These are phyloP conservation scores for Ceratosolen solmsi DNA, from an alignment of 1,140 invertebrate genomes.

Conservation along the genomic window DNA sequence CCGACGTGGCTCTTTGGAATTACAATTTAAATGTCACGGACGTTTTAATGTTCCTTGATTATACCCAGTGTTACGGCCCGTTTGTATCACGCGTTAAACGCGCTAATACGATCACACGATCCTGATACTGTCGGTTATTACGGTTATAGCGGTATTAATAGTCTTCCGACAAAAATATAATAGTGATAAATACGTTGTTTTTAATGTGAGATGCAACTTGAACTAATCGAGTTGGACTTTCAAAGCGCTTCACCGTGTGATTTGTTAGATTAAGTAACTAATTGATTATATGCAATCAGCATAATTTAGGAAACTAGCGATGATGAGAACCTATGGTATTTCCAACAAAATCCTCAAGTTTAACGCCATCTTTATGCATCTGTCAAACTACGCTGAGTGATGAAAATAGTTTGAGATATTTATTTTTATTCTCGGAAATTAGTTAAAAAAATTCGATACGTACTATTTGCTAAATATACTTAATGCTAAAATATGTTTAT, in stretches of 20 bases:
- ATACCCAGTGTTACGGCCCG: not conserved
- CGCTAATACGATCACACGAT: not conserved
- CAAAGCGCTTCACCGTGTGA: not conserved
- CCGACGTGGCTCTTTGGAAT: constrained; percentile 20
- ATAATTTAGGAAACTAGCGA: too few species aligned
- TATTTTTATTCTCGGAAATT: too few species aligned
- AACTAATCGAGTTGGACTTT: not conserved
- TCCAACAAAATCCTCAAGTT: too few species aligned
- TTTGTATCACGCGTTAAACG: not conserved
- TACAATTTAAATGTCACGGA: constrained; percentile 13
- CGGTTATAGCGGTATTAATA: constrained; percentile 13
- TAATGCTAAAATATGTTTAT: too few species aligned
- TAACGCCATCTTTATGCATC: too few species aligned
- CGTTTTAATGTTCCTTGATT: constrained; percentile 23
- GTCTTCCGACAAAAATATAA: constrained; percentile 3
- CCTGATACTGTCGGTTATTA: not conserved
- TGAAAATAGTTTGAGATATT: too few species aligned
- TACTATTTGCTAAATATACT: too few species aligned
- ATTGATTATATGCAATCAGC: too few species aligned
- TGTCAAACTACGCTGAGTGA: too few species aligned
- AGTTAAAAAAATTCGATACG: too few species aligned
- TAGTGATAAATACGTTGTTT: not conserved
- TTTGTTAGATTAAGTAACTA: too few species aligned
- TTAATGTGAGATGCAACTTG: not conserved
- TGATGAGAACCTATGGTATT: too few species aligned